Evolutionary conservation across 2,888 invertebrate species (phyloP), one percentile per base, ranked within the genome.

Genomic region (Drosophila testacea): DNA sequence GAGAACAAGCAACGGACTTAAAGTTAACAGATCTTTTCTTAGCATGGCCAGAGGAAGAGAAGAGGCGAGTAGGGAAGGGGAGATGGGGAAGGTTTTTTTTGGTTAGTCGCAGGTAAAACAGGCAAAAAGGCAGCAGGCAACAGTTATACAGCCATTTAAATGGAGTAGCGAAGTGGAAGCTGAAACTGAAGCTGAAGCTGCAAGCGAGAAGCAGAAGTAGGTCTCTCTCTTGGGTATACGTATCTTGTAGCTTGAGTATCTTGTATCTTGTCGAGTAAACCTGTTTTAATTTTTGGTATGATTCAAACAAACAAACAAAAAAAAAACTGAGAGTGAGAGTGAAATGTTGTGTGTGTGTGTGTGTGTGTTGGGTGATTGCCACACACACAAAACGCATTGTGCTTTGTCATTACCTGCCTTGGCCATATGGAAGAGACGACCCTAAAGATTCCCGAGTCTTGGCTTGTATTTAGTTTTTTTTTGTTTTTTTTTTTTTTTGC

Each of bases 381-480:
- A 66, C 66, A 70, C 75, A 64, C 64, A 69, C 42, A 47, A 13
- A 73, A 72, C 72, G 61, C 72, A 73, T 73, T 73, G 72, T 68
- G 69, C 67, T 81, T 84, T 81, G 79, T 81, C 75, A 81, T 81
- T 84, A 84, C 82, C 69, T 80, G 81, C 66, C 65, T 65, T 68
- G 71, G 68, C 71, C 80, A 83, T 80, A 73, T 77, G 67, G 51
- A 73, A 56, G 56, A 68, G 22, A 28, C 54, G 54, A 61, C 62
- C 34, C 47, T 39, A 48, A 46, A 64, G 61, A 52, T 42, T 44
- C 51, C 27, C 36, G 7, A 36, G 22, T 50, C 36, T 50, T 34
- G 16, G 16, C 16, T 54, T 44, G 11, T 44, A 4, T 9, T 16
- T 4, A 9, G 7, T 16, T 16, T 16, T 16, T 42, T 41, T 41